Conservation (phyloP, 1,140 invertebrate genomes). For the Ctenoplectra terminalis region DNA sequence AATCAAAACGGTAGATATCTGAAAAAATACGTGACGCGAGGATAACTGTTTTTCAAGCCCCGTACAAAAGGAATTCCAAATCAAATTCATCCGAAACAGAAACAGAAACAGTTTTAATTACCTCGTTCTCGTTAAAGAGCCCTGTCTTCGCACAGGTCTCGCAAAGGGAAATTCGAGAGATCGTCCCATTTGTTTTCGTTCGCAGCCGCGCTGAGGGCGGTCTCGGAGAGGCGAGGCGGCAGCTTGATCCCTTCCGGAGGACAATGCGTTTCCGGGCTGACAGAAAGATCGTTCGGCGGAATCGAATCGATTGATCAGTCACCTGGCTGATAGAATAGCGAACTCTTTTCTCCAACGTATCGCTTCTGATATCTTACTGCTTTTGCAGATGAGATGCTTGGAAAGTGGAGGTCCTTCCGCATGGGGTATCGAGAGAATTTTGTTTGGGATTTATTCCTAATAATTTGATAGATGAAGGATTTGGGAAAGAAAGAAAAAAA, state of each 20-base stretch:
- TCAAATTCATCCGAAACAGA: no score
- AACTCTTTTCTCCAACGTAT: not conserved
- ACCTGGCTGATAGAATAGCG: conserved; percentile 5
- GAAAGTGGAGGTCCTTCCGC: no score
- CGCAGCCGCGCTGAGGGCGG: not conserved
- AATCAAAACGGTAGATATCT: no score
- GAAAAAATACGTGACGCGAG: no score
- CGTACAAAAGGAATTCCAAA: no score
- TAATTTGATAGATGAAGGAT: no score
- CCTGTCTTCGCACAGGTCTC: no score
- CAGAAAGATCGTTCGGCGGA: not conserved
- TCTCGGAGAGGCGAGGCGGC: not conserved
- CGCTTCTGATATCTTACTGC: not conserved
- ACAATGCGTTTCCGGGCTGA: conserved; percentile 1
- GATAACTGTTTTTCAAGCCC: no score
- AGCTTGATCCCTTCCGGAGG: not conserved
- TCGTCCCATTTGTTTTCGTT: not conserved
- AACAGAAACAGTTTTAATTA: not conserved
- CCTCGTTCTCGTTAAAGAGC: not conserved
- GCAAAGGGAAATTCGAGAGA: not conserved
- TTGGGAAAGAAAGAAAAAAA: no score
- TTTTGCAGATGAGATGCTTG: not conserved
- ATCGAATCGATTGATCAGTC: conserved; percentile 17
- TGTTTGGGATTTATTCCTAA: not conserved
- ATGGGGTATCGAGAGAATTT: no score